These are phyloP conservation scores for Heliconius eleuchia DNA, from an alignment of 1,140 invertebrate species.

Conservation along the genomic window DNA sequence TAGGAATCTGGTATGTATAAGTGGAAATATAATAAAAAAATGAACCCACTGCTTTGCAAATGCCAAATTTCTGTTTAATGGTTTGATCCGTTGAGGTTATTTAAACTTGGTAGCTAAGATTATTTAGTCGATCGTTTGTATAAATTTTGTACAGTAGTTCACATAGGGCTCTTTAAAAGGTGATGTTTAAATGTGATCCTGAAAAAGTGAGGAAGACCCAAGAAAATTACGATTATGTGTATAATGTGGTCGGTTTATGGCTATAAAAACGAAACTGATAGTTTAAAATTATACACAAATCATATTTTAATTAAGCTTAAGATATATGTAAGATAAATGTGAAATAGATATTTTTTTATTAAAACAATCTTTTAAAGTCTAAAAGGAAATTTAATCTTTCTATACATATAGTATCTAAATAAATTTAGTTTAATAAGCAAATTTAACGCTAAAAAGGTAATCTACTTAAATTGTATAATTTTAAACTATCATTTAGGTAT, in stretches of 20 bases:
- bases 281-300: neutral
- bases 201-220: neutral
- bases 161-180: neutral
- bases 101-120: neutral
- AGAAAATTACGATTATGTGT: neutral
- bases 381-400: no score
- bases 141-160: neutral
- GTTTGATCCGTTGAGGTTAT: no score
- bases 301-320: neutral
- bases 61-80: neutral
- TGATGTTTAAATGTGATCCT: neutral
- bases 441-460: no score
- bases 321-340: no score
- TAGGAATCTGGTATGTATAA: no score
- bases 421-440: no score
- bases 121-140: neutral
- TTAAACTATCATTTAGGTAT: neutral
- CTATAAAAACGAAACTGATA: neutral
- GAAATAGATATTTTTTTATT: no score
- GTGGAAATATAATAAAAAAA: no score
- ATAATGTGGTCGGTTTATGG: neutral
- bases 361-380: no score
- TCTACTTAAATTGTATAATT: no score
- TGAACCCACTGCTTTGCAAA: no score
- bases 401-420: no score